Evolutionary conservation across 2,113 vertebrate genomes (phyloP), one percentile per base, ranked within the genome.

Genomic region (Menura novaehollandiae): DNA sequence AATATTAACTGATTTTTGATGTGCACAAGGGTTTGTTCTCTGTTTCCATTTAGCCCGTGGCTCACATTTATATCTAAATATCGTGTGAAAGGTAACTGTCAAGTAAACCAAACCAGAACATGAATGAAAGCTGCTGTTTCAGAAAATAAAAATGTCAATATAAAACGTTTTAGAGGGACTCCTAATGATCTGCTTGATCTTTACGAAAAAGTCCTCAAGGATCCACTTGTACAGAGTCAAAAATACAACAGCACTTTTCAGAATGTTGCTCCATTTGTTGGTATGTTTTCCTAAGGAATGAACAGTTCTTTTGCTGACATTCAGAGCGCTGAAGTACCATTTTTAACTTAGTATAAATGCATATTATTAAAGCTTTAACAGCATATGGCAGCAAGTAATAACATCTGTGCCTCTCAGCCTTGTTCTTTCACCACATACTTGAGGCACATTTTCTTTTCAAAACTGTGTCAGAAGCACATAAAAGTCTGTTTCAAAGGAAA

Each of bases 151-250:
- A 67, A 86, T 82, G 52, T 90, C 88, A 71, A 93, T 94, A 86
- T 9, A 15, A 89, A 96, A 79, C 58, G 39, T 80, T 96, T 95
- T 94, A 82, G 66, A 76, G 68, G 51, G 56, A 73, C 37, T 84
- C 28, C 56, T 83, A 90, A 94, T 95, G 72, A 91, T 91, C 72
- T 56, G 63, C 79, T 90, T 88, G 75, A 92, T 94, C 79, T 94
- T 95, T 86, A 63, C 32, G 14, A 15, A 39, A 39, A 86, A 28
- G 51, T 78, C 94, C 63, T 58, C 10, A 37, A 76, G 59, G 75
- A 74, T 83, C 26, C 47, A 32, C 72, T 90, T 63, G 32, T 37
- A 41, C 13, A 11, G 69, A 56, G 55, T 52, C 27, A 81, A 74
- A 95, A 89, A 63, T 26, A 43, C 28, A 27, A 10, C 23, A 5